Evolutionary conservation across 1,140 invertebrate genomes (phyloP), one percentile per base, ranked within the genome.

Genomic region (Dolichoris vasculosae): DNA sequence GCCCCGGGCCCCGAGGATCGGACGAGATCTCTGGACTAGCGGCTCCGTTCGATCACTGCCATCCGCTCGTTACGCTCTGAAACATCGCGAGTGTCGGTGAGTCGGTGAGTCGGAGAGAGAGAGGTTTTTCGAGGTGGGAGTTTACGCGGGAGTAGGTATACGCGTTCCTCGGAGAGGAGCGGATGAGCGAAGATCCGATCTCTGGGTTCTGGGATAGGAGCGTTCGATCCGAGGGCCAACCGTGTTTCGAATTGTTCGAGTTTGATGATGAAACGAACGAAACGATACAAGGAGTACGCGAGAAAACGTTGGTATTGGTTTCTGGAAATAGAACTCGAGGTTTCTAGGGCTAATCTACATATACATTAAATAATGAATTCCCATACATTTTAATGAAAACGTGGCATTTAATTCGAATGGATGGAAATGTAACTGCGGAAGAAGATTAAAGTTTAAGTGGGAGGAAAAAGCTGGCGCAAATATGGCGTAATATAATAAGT

Each of bases 11-110:
- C 40, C 38, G 40, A 51, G 0, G 0, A 30, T 35, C 32, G n/a
- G 51, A 59, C 20, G 15, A 32, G 35, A 23, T 20, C 55, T 26
- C 17, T 20, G 38, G 26, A 30, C 78, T 73, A 73, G 23, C 26
- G 38, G 38, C n/a, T 26, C 59, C 20, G 59, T 26, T 17, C 76
- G 30, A 30, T 85, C 67, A 85, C 83, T 80, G 32, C 83, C 83
- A 79, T 85, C 35, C 48, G 77, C 48, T 79, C 48, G 46, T 0
- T 80, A 32, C 32, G 30, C 55, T 67, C 83, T 85, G 77, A 0
- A 84, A 79, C 9, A 13, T 69, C 11, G 23, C 30, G 30, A 32
- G 64, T 2, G 23, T 0, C 8, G 2, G 30, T 69, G 8, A 46
- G 43, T 13, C 6, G 6, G 6, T 46, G 6, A 6, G 13, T 7